Conservation (phyloP, 2,113 vertebrate species). For the Mellivora capensis region DNA sequence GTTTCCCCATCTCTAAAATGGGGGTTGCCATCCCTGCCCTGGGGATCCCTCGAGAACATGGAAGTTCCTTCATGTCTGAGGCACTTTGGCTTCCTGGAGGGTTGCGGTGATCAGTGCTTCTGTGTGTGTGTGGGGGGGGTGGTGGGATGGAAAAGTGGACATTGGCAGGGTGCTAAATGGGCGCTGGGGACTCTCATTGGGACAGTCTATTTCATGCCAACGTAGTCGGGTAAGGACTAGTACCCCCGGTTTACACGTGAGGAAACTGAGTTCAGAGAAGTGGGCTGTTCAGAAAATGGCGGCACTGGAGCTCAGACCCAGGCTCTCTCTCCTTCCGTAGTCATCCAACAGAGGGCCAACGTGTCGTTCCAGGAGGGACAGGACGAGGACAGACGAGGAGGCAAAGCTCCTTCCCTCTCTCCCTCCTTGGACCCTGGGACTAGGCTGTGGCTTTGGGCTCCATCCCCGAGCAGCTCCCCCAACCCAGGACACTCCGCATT, state of each 20-base stretch:
- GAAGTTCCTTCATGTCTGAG: background rate
- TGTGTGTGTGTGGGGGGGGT: background rate
- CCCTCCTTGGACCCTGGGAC: no score
- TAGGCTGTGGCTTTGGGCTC: background rate
- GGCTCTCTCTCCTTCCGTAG: background rate
- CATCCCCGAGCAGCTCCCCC: background rate
- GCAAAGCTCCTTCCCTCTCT: background rate
- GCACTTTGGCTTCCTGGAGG: background rate
- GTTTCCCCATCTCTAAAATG: background rate
- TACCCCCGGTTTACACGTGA: background rate
- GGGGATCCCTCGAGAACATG: background rate
- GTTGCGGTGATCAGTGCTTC: no score
- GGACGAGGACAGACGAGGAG: background rate
- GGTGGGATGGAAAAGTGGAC: background rate
- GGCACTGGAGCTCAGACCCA: background rate
- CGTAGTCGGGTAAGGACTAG: background rate
- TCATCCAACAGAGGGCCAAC: background rate
- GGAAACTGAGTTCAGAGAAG: background rate
- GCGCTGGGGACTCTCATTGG: background rate
- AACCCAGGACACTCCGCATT: background rate
- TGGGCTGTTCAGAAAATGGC: background rate
- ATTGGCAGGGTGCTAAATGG: background rate
- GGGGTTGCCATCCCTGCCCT: no score
- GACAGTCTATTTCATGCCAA: background rate
- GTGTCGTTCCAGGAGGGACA: rapidly evolving